Evolutionary conservation across 2,113 vertebrate species (phyloP).

Genomic region (Nicator chloris): DNA sequence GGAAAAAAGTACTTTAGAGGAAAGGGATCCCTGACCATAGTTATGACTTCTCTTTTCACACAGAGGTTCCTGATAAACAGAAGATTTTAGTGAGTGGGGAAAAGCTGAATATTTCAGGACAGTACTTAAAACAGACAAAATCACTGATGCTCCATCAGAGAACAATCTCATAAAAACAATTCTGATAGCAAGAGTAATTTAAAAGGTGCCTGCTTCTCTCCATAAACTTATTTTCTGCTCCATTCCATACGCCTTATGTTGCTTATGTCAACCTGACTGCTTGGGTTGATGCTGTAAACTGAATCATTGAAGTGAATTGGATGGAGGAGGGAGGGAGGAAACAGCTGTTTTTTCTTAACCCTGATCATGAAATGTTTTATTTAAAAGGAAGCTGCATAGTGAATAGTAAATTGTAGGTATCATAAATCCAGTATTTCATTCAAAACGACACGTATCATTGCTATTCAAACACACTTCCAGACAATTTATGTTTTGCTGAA

Average conservation of each 20-base stretch:
- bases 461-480: not conserved
- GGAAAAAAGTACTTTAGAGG: not conserved
- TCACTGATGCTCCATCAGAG: not conserved
- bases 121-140: not conserved
- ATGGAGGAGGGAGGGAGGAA: not conserved
- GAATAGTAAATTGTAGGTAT: conserved; percentile 46
- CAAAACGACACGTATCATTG: not conserved
- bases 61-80: not conserved
- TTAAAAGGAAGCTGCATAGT: conserved; percentile 32
- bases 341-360: conserved; percentile 13
- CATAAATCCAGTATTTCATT: not conserved
- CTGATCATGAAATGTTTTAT: conserved; percentile 32
- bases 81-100: not conserved
- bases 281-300: not conserved
- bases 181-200: not conserved
- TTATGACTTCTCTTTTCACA: not conserved
- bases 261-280: not conserved
- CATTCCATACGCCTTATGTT: not conserved
- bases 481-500: not conserved
- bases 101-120: not conserved
- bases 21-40: not conserved
- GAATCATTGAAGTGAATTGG: conserved; percentile 17
- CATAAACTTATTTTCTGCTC: conserved; percentile 14
- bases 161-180: not conserved
- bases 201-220: not conserved